Evolutionary conservation across 1,140 invertebrate species (phyloP), one percentile per base, ranked within the genome.

Genomic region (Lanistes nyassanus): DNA sequence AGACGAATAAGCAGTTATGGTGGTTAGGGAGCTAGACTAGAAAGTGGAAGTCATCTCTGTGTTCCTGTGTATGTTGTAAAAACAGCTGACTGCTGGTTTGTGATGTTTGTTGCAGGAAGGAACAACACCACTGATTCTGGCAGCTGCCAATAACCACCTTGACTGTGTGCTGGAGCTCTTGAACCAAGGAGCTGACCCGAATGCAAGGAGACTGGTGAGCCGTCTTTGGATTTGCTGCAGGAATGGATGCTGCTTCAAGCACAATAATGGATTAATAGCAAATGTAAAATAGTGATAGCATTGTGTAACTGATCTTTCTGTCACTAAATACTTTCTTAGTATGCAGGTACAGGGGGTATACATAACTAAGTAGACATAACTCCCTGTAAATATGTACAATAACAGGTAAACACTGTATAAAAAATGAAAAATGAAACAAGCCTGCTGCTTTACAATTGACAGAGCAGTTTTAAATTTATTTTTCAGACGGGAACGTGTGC

Each of bases 51-150:
- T 9, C 39, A 31, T 34, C 64, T 36, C 34, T 66, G 64, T 66
- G 64, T 51, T 29, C 51, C 13, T 69, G 39, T 53, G 21, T 69
- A 11, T 71, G 68, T 72, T 60, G 34, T n/a, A 47, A 6, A 47
- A 47, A 47, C 19, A 3, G 42, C 42, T 47, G 2, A 47, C 19
- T 1, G 19, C 19, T 9, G 42, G 42, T 16, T 47, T 47, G 2
- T 16, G 19, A 21, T 34, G 26, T 65, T 9, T 21, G 37, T 77
- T 73, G 55, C 88, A 98, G 96, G 96, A 97, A 89, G 95, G 95
- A 64, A 97, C 96, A 31, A 97, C 96, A 23, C 96, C 96, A 13
- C 91, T 97, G 66, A 96, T 97, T 83, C 91, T 97, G 80, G 94
- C 96, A 31, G 93, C 95, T 5, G 96, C 95, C 29, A 94, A 95